A percentile compares a stretch with the other conserved stretches of the same genome.
Evolutionary conservation across 2,797 vertebrate genomes (phyloP).

Genomic region (Bradypus variegatus): DNA sequence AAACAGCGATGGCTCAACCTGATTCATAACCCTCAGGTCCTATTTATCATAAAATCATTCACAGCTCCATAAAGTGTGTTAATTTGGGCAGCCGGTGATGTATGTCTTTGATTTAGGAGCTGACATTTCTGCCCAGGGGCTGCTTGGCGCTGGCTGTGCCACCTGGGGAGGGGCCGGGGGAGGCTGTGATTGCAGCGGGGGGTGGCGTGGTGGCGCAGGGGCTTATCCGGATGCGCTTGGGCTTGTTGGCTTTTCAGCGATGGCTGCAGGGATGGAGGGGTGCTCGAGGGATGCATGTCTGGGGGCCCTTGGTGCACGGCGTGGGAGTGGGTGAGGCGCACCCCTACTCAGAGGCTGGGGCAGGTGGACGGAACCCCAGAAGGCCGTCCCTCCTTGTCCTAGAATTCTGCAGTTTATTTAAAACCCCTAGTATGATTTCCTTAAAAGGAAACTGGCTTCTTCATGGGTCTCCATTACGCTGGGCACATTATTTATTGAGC

Average conservation of each 20-base stretch:
- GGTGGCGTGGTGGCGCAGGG: rapidly evolving
- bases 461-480: rapidly evolving
- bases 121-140: constrained; percentile 61
- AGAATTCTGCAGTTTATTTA: background rate
- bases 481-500: background rate
- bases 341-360: background rate
- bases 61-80: constrained; percentile 43
- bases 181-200: rapidly evolving
- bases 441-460: background rate
- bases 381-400: rapidly evolving
- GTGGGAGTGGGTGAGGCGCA: too few relatives aligned
- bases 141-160: constrained; percentile 21
- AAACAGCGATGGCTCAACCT: constrained; percentile 7
- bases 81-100: constrained; percentile 55
- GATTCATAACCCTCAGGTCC: constrained; percentile 14
- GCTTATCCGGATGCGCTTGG: rapidly evolving
- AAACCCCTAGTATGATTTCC: background rate
- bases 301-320: rapidly evolving
- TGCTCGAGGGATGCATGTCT: too few relatives aligned
- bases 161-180: background rate
- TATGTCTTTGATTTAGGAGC: constrained; percentile 65
- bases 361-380: rapidly evolving
- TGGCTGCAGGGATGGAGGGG: rapidly evolving
- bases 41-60: constrained; percentile 60
- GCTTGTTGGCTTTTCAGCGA: background rate